Conservation (phyloP, 1,140 invertebrate species). For the Drosophila melanica region DNA sequence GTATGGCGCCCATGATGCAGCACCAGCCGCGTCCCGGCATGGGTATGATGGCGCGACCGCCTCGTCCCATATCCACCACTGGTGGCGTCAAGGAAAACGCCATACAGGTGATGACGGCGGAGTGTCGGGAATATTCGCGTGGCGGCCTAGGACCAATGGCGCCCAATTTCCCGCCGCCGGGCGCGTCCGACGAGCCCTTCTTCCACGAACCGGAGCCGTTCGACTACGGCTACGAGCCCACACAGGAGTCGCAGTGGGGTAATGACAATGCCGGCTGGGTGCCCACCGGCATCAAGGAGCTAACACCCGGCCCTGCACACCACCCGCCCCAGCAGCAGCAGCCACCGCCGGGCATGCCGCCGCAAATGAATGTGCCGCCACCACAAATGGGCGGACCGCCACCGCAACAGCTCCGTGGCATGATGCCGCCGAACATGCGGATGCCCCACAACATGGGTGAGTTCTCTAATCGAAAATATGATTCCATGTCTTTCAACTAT, state of each 20-base stretch:
- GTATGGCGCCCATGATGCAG: slow-evolving; percentile 72
- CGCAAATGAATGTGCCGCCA: slow-evolving; percentile 77
- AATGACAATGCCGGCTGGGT: slow-evolving; percentile 86
- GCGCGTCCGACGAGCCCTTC: slow-evolving; percentile 86
- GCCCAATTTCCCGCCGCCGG: slow-evolving; percentile 85
- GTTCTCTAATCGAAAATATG: background rate
- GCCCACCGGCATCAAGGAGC: slow-evolving; percentile 87
- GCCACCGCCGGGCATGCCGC: slow-evolving; percentile 75
- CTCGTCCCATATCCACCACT: slow-evolving; percentile 64
- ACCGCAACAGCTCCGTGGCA: slow-evolving; percentile 72
- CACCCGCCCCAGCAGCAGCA: slow-evolving; percentile 66
- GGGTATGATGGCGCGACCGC: slow-evolving; percentile 67
- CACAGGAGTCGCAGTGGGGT: slow-evolving; percentile 89
- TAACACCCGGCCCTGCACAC: slow-evolving; percentile 85
- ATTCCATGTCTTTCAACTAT: background rate
- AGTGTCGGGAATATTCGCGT: slow-evolving; percentile 92
- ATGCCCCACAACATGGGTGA: slow-evolving; percentile 69
- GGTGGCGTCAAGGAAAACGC: slow-evolving; percentile 89
- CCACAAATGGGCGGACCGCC: slow-evolving; percentile 84
- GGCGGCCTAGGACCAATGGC: slow-evolving; percentile 87
- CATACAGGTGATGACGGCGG: slow-evolving; percentile 94
- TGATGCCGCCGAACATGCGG: slow-evolving; percentile 80
- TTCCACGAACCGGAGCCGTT: slow-evolving; percentile 88
- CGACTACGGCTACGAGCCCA: slow-evolving; percentile 89
- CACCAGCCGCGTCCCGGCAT: slow-evolving; percentile 70